Base-by-base conservation (phyloP, 2,888 invertebrate species). In the Drosophila maculinotata region DNA sequence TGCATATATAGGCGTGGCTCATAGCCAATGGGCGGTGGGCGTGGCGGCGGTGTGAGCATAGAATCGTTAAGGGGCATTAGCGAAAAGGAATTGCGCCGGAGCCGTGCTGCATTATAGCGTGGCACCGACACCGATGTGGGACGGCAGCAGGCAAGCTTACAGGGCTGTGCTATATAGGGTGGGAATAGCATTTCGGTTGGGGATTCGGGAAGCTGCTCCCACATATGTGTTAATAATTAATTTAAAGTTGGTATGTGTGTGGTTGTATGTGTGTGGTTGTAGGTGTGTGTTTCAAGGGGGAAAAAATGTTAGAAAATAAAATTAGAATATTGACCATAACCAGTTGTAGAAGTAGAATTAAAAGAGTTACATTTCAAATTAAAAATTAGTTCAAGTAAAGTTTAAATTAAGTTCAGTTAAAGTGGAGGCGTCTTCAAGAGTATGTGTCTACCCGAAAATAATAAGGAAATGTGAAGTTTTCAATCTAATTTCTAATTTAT, bases 121-220 rank as follows among this genome's bases (percentile, higher is more conserved):
- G 91, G 91, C 56, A 91, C 87, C 23, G 90, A 90, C 58, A 79
- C 76, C 59, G 91, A 90, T 31, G 88, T 82, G 60, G 91, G 90
- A 42, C 90, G 90, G 76, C 91, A 91, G 77, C 91, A 91, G 66
- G 91, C 87, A 56, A 90, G 83, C 77, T 91, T 89, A 71, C 91
- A 91, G 17, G 91, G 90, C 49, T 89, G 91, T 57, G 91, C 91
- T 71, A 91, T 91, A 64, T 91, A 91, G 41, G 91, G 91, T 44
- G 91, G 91, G 82, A 91, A 91, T 53, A 91, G 82, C 90, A 91
- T 90, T 90, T 91, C 91, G 70, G 83, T 89, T 51, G 90, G 90
- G 79, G 91, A 88, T 71, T 91, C 91, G 78, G 91, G 90, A 74
- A 91, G 87, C 91, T 91, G 80, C 77, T 69, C 58, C 60, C 31